A percentile compares a stretch with the other conserved stretches of the same genome.
phyloP scores from a whole-genome alignment of 2,797 vertebrate species.

The Sandelia bainsii region DNA sequence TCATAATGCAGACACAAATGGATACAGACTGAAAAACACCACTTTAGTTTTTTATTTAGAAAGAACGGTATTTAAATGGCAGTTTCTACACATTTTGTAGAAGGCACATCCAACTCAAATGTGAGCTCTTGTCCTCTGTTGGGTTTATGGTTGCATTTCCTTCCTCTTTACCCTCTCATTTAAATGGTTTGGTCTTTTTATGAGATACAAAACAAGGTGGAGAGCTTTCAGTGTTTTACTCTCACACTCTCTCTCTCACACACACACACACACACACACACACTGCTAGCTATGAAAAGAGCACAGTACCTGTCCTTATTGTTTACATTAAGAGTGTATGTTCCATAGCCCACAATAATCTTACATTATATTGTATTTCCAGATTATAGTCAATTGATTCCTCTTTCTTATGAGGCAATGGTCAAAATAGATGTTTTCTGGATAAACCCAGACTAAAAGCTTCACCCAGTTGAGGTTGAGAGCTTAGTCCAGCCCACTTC shows the following conservation, averaged over 20 bases:
- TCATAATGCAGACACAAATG: conserved; percentile 27
- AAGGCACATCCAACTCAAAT: conserved; percentile 79
- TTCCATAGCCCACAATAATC: conserved; percentile 38
- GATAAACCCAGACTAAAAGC: background rate
- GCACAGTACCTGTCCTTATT: conserved; percentile 28
- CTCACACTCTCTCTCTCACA: conserved; percentile 6
- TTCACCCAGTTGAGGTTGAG: conserved; percentile 77
- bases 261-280: conserved; percentile 25
- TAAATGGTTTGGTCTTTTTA: conserved; percentile 48
- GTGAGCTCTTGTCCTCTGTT: conserved; percentile 55
- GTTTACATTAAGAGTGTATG: conserved; percentile 16
- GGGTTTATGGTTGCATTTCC: conserved; percentile 27
- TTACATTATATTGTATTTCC: conserved; percentile 40
- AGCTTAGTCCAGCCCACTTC: conserved; percentile 92
- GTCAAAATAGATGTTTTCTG: conserved; percentile 20
- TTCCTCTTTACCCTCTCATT: conserved; percentile 29
- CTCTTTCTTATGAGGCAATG: conserved; percentile 14
- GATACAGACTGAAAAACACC: conserved; percentile 35
- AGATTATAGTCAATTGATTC: conserved; percentile 37
- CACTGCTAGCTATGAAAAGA: conserved; percentile 19
- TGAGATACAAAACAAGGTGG: conserved; percentile 43
- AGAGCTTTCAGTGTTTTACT: conserved; percentile 21
- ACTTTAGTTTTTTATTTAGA: conserved; percentile 41
- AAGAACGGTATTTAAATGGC: conserved; percentile 59
- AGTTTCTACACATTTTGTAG: conserved; percentile 60